Base-by-base conservation (phyloP, 2,113 vertebrate species). In the Synodontis membranacea region DNA sequence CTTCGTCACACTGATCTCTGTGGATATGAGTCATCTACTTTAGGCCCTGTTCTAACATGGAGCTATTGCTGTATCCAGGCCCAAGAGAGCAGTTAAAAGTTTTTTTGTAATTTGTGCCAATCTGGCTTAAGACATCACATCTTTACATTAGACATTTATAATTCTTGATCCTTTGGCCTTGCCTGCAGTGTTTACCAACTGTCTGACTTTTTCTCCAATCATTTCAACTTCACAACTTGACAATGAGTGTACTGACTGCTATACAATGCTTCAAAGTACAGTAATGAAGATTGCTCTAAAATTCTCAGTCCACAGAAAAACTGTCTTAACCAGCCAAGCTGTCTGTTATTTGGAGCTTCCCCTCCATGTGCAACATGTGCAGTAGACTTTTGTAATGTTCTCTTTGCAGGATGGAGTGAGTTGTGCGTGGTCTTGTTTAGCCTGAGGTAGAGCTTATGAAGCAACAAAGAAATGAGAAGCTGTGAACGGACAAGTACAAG, bases 41-140 rank as follows among this genome's bases (percentile, higher is more conserved):
- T n/a, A 44, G 1, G 48, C 91, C 93, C 80, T 93, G 93, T 92
- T 88, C n/a, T 88, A 92, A 88, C 92, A 92, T 21, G 92, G 93
- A 76, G 83, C 15, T 44, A 76, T 58, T 82, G 64, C 42, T 39
- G 84, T 28, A 48, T 68, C 44, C 23, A 82, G 58, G n/a, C 12
- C 10, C 28, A 74, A 62, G 6, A 74, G 4, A 54, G 3, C 10
- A 80, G 12, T 62, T 37, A 81, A 54, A n/a, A 25, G 42, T 52
- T 39, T 84, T 87, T n/a, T 23, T 62, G 4, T 64, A 11, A 52
- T 82, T 56, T 72, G 11, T 75, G 34, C 34, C 56, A 74, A 37
- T 86, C 72, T 70, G 84, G 42, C n/a, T 72, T 70, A 25, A n/a
- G 84, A 84, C 39, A 78, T 74, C 70, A 74, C 23, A 50, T 31